Evolutionary conservation across 2,888 invertebrate species (phyloP).

Genomic region (Sussaba pulchella): DNA sequence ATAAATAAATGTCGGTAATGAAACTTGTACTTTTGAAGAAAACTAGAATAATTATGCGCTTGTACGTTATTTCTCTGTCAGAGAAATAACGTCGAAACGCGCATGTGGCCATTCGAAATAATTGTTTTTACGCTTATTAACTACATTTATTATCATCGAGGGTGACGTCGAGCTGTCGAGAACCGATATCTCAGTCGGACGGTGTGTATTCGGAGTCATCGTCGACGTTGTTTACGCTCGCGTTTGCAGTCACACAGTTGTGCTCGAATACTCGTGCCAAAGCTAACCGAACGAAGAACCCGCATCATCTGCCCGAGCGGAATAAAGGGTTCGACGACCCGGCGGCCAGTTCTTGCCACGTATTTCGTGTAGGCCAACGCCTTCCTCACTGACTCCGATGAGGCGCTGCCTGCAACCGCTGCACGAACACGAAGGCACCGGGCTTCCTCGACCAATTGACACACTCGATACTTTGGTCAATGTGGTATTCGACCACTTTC

Average conservation of each 20-base stretch:
- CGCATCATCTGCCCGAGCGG: conserved; percentile 65
- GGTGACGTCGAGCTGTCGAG: conserved; percentile 56
- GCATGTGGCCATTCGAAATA: conserved; percentile 47
- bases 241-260: conserved; percentile 32
- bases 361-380: conserved; percentile 68
- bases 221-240: conserved; percentile 22
- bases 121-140: conserved; percentile 60
- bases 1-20: not conserved
- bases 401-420: not conserved
- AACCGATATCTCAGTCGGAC: conserved; percentile 63
- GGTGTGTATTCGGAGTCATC: conserved; percentile 10
- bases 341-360: conserved; percentile 54
- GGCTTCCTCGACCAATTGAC: conserved; percentile 59
- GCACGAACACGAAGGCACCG: conserved; percentile 41
- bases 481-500: conserved; percentile 17
- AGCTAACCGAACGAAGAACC: conserved; percentile 55
- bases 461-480: conserved; percentile 55
- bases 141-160: conserved; percentile 66
- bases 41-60: too few relatives aligned
- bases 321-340: conserved; percentile 66
- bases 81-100: too few relatives aligned
- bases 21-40: conserved; percentile 46
- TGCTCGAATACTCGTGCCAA: conserved; percentile 57
- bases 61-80: too few relatives aligned
- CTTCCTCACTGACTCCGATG: conserved; percentile 46